These are phyloP conservation scores for Margaritifera margaritifera DNA, from an alignment of 2,888 invertebrate species.

Conservation along the genomic window DNA sequence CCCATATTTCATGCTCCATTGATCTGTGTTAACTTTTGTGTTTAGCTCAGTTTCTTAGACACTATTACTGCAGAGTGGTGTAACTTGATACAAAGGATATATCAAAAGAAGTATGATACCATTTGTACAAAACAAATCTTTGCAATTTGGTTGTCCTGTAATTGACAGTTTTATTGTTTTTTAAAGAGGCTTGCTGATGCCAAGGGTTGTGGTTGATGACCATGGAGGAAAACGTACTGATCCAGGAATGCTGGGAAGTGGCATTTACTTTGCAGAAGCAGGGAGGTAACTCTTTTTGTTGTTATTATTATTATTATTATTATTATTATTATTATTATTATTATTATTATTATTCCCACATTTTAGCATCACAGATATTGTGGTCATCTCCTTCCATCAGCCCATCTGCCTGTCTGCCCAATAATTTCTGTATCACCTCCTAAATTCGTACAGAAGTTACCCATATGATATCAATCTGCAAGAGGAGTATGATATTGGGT, in stretches of 20 bases:
- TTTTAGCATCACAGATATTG: too few species aligned
- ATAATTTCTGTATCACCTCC: too few species aligned
- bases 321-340: background rate
- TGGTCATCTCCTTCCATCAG: too few species aligned
- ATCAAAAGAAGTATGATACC: too few species aligned
- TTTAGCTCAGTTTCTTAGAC: background rate
- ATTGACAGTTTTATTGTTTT: background rate
- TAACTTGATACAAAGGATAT: too few species aligned
- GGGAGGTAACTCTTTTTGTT: constrained; percentile 52
- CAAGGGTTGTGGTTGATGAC: constrained; percentile 70
- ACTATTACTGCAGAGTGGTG: too few species aligned
- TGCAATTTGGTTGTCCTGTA: background rate
- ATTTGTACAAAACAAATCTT: background rate
- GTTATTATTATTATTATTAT: constrained; percentile 6
- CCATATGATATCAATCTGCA: too few species aligned
- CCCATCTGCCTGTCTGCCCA: too few species aligned
- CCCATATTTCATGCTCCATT: too few species aligned
- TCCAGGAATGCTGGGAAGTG: constrained; percentile 69
- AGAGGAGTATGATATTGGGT: too few species aligned
- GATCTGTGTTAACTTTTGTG: background rate
- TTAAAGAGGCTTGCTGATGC: constrained; percentile 68
- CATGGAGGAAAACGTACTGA: constrained; percentile 68
- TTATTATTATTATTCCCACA: too few species aligned
- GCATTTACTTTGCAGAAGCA: constrained; percentile 70
- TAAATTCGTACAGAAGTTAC: too few species aligned